phyloP scores from a whole-genome alignment of 2,797 vertebrate species.

The Nyctibius grandis region DNA sequence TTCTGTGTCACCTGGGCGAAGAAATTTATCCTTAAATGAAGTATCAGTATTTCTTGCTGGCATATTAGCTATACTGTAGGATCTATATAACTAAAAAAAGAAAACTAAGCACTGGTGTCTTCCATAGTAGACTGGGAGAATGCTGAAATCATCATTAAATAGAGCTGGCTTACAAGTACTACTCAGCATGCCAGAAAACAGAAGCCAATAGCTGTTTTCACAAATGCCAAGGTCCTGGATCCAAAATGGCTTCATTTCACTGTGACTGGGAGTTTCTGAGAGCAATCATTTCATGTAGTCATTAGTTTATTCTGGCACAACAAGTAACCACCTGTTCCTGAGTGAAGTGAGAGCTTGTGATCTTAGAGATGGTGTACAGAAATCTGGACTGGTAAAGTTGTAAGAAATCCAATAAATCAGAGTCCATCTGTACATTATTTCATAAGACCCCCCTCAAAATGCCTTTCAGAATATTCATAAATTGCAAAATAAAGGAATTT shows the following conservation, averaged over 20 bases:
- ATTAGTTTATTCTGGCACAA: slow-evolving; percentile 45
- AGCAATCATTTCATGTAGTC: neutral
- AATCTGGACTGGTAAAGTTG: neutral
- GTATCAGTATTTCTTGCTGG: neutral
- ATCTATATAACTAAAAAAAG: neutral
- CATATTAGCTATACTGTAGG: neutral
- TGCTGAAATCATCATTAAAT: neutral
- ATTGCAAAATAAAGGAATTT: neutral
- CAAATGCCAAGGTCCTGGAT: neutral
- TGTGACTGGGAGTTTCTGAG: neutral
- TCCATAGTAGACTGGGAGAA: neutral
- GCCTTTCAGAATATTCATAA: neutral
- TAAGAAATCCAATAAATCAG: neutral
- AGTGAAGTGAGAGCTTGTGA: neutral
- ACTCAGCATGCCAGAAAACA: neutral
- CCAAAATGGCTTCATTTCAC: neutral
- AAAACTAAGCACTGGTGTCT: neutral
- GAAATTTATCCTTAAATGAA: neutral
- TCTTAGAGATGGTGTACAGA: neutral
- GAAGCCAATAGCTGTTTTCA: neutral
- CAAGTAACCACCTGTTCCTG: neutral
- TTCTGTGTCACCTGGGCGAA: neutral
- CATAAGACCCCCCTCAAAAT: neutral
- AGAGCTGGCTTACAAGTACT: slow-evolving; percentile 6
- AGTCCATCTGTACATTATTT: neutral